Evolutionary conservation across 2,797 vertebrate species (phyloP).

Genomic region (Otolemur crassicaudatus): DNA sequence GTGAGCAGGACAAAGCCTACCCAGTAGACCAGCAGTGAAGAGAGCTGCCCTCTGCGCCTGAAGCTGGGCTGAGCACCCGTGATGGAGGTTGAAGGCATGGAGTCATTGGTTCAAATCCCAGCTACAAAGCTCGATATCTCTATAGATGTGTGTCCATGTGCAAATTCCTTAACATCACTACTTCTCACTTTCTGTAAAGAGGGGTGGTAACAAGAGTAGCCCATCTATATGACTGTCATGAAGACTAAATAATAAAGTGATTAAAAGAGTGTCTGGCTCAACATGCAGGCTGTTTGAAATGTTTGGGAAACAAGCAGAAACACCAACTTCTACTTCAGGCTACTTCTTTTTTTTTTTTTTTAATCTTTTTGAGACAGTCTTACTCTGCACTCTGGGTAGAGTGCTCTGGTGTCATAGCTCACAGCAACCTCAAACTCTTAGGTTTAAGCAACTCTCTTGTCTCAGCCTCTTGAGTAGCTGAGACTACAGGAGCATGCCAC

Average conservation of each 20-base stretch:
- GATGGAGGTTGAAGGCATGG: background rate
- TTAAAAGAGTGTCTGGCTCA: background rate
- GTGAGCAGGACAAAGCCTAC: background rate
- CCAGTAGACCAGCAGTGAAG: too few species aligned
- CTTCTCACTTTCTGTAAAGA: background rate
- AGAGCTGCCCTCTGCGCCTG: background rate
- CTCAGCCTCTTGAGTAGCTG: too few species aligned
- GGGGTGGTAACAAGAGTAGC: background rate
- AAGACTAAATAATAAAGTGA: background rate
- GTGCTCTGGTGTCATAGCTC: too few species aligned
- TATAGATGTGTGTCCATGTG: background rate
- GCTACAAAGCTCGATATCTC: background rate
- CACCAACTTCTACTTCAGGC: slow-evolving; percentile 1
- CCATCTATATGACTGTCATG: background rate
- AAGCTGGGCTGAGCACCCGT: background rate
- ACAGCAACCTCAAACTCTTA: too few species aligned
- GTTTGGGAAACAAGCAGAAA: slow-evolving; percentile 7
- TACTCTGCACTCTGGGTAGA: too few species aligned
- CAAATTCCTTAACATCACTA: background rate
- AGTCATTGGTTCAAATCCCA: background rate
- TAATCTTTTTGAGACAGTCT: too few species aligned
- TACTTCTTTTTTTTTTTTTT: background rate
- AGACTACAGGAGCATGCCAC: too few species aligned
- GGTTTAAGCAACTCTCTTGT: too few species aligned
- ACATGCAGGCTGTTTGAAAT: background rate